Evolutionary conservation across 1,140 invertebrate species (phyloP).

Genomic region (Macrotrachela quadricornifera): DNA sequence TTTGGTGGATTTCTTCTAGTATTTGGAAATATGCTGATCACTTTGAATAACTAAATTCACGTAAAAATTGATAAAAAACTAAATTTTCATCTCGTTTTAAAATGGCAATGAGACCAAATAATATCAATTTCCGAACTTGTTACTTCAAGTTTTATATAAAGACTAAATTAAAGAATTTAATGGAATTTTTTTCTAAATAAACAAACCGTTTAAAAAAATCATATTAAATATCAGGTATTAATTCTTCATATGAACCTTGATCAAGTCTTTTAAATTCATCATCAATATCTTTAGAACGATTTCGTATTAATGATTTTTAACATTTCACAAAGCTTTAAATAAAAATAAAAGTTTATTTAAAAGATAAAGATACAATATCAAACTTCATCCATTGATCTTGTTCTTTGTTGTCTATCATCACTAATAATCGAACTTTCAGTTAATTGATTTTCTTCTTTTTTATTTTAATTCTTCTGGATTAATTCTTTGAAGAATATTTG

Average conservation of each 20-base stretch:
- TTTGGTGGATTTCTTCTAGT: conserved; percentile 24
- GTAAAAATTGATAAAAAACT: conserved; percentile 26
- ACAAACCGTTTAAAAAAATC: not conserved
- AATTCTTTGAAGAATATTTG: not conserved
- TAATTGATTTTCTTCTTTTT: not conserved
- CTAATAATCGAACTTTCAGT: not conserved
- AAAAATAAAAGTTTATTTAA: not conserved
- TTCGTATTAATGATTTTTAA: conserved; percentile 21
- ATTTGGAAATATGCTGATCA: conserved; percentile 26
- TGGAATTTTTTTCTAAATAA: not conserved
- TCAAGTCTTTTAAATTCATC: conserved; percentile 19
- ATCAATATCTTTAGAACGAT: conserved; percentile 21
- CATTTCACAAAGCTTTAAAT: not conserved
- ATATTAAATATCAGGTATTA: conserved; percentile 17
- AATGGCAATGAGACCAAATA: conserved; percentile 27
- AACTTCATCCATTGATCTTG: not conserved
- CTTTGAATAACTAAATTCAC: conserved; percentile 27
- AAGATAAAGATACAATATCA: not conserved
- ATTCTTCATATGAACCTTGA: conserved; percentile 24
- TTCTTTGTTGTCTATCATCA: not conserved
- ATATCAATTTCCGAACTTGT: conserved; percentile 26
- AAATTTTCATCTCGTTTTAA: conserved; percentile 25
- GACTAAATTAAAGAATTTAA: too few species aligned
- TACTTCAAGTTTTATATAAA: conserved; percentile 22
- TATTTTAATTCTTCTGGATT: not conserved